phyloP scores from a whole-genome alignment of 2,797 vertebrate genomes.

The Perodicticus potto region DNA sequence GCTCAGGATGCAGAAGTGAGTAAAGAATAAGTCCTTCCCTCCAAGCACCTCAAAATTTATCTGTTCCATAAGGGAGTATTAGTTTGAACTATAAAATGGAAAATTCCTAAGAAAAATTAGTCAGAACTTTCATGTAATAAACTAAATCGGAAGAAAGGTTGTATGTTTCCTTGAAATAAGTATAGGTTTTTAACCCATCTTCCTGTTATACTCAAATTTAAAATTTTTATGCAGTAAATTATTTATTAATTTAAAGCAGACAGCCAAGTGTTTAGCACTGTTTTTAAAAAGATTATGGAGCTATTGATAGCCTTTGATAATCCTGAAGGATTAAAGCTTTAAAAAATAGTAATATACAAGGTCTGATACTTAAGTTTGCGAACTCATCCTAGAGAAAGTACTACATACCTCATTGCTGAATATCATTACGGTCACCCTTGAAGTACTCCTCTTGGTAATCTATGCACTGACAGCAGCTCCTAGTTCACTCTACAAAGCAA shows the following conservation, averaged over 20 bases:
- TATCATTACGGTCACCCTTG: no score
- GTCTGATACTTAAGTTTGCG: no score
- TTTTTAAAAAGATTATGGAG: background rate
- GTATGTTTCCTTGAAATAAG: background rate
- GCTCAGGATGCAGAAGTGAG: constrained; percentile 36
- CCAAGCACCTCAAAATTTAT: constrained; percentile 44
- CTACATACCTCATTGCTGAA: no score
- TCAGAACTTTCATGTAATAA: constrained; percentile 48
- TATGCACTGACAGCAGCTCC: no score
- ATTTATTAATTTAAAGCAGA: constrained; percentile 41
- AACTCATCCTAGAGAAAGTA: no score
- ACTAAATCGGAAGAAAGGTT: constrained; percentile 54
- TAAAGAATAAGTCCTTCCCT: background rate
- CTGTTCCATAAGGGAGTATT: background rate
- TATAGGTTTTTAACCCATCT: constrained; percentile 8
- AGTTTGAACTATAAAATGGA: background rate
- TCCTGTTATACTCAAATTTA: background rate
- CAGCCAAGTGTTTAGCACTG: background rate
- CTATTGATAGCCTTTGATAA: constrained; percentile 18
- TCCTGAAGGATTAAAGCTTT: constrained; percentile 41
- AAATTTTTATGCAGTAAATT: constrained; percentile 22
- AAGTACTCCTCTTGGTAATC: no score
- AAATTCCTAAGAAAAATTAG: constrained; percentile 59
- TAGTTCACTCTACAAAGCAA: no score
- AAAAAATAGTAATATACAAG: constrained; percentile 15